Evolutionary conservation across 2,888 invertebrate species (phyloP).

Genomic region (Pasiphila rectangulata): DNA sequence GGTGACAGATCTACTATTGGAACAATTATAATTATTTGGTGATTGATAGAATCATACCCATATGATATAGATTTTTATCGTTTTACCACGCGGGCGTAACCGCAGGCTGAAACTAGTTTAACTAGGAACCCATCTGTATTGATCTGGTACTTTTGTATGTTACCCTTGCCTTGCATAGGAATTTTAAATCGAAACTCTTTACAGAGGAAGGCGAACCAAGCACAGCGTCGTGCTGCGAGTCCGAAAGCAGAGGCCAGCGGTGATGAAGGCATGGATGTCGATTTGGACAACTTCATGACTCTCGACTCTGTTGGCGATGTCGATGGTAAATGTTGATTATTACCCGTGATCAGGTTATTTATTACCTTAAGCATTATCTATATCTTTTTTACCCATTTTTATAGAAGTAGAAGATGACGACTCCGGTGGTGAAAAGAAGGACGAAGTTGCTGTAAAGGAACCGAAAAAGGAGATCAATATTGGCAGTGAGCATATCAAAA

Average conservation of each 20-base stretch:
- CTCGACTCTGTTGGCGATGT: conserved; percentile 94
- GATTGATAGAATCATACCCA: too few species aligned
- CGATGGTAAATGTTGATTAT: conserved; percentile 79
- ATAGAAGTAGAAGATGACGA: conserved; percentile 82
- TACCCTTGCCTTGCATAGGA: too few species aligned
- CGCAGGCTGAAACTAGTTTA: too few species aligned
- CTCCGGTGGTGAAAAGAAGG: conserved; percentile 80
- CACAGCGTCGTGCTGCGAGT: conserved; percentile 56
- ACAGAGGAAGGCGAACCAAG: conserved; percentile 63
- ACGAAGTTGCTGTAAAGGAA: conserved; percentile 76
- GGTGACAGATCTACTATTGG: too few species aligned
- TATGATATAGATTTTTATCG: too few species aligned
- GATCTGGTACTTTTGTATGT: too few species aligned
- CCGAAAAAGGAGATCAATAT: conserved; percentile 85
- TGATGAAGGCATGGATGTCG: conserved; percentile 86
- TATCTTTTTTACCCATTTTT: conserved; percentile 15
- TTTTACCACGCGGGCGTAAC: too few species aligned
- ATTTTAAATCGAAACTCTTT: too few species aligned
- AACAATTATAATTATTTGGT: too few species aligned
- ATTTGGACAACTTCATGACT: conserved; percentile 92
- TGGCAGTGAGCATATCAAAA: conserved; percentile 88
- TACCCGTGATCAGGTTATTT: too few species aligned
- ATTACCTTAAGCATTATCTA: neutral
- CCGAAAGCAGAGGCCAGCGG: conserved; percentile 83
- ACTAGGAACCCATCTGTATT: too few species aligned